Base-by-base conservation (phyloP, 2,888 invertebrate genomes). In the Plutella xylostella region DNA sequence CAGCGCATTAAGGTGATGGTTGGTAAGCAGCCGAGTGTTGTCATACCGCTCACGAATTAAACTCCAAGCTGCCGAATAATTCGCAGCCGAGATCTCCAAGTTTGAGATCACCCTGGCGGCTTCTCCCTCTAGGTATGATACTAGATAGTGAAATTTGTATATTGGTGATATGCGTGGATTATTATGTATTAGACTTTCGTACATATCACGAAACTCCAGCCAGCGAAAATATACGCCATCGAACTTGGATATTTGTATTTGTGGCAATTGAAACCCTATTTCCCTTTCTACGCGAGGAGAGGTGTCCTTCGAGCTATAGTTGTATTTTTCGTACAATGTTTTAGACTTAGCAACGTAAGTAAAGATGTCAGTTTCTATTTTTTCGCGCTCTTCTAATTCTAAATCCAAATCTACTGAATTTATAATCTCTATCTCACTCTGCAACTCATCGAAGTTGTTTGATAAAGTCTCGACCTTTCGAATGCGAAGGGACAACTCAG, bases 71-170 rank as follows among this genome's bases (percentile, higher is more conserved):
- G 45, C 40, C 2, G 21, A n/a, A 28, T 52, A 52, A 21, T 51
- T 51, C 15, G 20, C n/a, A n/a, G n/a, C 25, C 1, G 52, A 52
- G 4, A 51, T 44, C 33, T 52, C 52, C 1, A 54, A 33, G 17
- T 51, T 52, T 2, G 49, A 48, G 11, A 54, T 45, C 4, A 54
- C 39, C n/a, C n/a, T 20, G 20, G 49, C 51, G n/a, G 56, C 55
- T 6, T 54, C 53, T 7, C 55, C 55, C 42, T 50, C 46, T 12
- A 54, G 42, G 31, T 53, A 53, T 0, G 54, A 53, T n/a, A 41
- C 41, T 3, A 55, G 33, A 45, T 53, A 54, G 34, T 55, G 47
- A 39, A 51, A 55, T 28, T 54, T 52, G 19, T 56, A 50, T 11
- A 56, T 52, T 1, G 45, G 17, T 6, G 48, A 17, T 14, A 57